Percentiles rank a stretch among this genome's conserved stretches.
phyloP scores from a whole-genome alignment of 2,113 vertebrate genomes.

The Rafetus swinhoei region DNA sequence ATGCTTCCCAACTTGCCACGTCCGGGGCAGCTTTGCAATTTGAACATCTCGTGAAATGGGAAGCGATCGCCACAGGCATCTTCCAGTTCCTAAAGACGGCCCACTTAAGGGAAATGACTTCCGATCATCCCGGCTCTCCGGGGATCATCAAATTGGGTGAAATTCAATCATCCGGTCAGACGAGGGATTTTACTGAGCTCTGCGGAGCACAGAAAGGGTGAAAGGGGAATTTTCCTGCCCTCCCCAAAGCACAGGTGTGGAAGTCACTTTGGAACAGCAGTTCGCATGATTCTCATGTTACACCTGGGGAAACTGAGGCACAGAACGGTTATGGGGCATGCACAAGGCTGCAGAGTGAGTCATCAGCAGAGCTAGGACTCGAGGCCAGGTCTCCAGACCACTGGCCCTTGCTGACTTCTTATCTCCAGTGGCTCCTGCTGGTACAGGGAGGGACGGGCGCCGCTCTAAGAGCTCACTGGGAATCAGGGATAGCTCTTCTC shows the following conservation, averaged over 20 bases:
- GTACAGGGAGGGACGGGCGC: not conserved
- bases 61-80: not conserved
- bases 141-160: not conserved
- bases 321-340: not conserved
- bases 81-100: not conserved
- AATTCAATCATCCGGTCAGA: fast-evolving
- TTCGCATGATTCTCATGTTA: not conserved
- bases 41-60: fast-evolving
- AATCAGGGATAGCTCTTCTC: not conserved
- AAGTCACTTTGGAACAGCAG: not conserved
- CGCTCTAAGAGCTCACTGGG: not conserved
- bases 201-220: not conserved
- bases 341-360: not conserved
- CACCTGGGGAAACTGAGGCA: not conserved
- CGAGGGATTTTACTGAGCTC: not conserved
- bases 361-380: not conserved
- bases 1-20: not conserved
- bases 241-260: not conserved
- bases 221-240: not conserved
- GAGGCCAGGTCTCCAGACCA: not conserved
- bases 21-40: not conserved
- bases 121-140: not conserved
- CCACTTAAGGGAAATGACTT: fast-evolving
- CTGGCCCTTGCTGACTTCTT: not conserved
- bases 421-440: not conserved